These are phyloP conservation scores for Apoda limacodes DNA, from an alignment of 2,888 invertebrate genomes.

Conservation along the genomic window DNA sequence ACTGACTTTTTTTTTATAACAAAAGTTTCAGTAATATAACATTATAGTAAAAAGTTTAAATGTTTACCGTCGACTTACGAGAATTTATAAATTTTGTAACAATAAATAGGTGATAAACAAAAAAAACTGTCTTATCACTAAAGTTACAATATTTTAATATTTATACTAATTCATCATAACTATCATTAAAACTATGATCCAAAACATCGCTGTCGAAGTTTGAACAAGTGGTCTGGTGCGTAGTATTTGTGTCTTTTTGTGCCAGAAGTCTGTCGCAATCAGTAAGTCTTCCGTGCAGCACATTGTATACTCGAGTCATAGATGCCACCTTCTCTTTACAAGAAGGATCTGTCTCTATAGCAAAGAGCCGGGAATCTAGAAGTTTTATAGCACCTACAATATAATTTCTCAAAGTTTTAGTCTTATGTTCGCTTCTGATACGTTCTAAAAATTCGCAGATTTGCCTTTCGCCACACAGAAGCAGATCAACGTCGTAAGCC, in stretches of 20 bases:
- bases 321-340: constrained; percentile 64
- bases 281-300: constrained; percentile 51
- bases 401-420: constrained; percentile 61
- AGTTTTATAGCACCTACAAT: constrained; percentile 63
- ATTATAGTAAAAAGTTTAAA: too few relatives aligned
- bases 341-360: constrained; percentile 60
- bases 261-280: constrained; percentile 55
- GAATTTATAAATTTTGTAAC: too few relatives aligned
- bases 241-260: constrained; percentile 37
- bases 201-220: constrained; percentile 47
- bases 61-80: too few relatives aligned
- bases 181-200: constrained; percentile 48
- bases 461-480: constrained; percentile 59
- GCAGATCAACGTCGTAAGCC: constrained; percentile 61
- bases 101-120: too few relatives aligned
- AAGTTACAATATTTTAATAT: too few relatives aligned
- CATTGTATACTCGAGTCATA: constrained; percentile 60
- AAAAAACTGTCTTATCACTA: too few relatives aligned
- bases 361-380: constrained; percentile 58
- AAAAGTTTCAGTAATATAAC: too few relatives aligned
- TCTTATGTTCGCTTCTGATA: constrained; percentile 57
- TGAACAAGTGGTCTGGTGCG: constrained; percentile 34
- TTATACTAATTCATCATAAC: constrained; percentile 48
- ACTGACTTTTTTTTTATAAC: too few relatives aligned
- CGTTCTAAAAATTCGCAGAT: constrained; percentile 59